These are phyloP conservation scores for Engraulis encrasicolus DNA, from an alignment of 2,113 vertebrate species.

Conservation along the genomic window DNA sequence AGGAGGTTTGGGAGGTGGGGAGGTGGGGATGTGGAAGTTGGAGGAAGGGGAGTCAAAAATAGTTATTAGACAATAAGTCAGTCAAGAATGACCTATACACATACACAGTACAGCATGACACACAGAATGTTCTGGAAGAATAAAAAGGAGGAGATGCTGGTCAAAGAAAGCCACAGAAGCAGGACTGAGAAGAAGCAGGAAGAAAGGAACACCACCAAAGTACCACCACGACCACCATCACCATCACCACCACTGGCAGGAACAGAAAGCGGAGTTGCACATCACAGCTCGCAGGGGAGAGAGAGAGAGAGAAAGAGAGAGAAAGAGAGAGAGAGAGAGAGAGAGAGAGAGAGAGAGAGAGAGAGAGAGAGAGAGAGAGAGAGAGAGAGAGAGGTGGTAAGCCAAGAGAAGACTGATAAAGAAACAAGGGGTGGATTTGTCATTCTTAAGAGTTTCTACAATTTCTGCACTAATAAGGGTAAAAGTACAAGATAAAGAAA, in stretches of 20 bases:
- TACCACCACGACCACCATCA: background rate
- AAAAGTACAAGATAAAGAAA: too few species aligned
- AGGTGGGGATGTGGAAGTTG: background rate
- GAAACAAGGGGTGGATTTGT: slow-evolving; percentile 6
- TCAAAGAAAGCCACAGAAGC: background rate
- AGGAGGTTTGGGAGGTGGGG: background rate
- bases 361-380: background rate
- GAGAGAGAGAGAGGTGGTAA: background rate
- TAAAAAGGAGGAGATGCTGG: background rate
- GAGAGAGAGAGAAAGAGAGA: background rate
- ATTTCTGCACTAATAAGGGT: background rate
- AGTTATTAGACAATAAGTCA: too few species aligned
- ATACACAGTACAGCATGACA: background rate
- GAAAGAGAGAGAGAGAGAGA: background rate
- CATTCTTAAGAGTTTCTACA: background rate
- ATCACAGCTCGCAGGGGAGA: background rate
- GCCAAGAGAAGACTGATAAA: slow-evolving; percentile 22
- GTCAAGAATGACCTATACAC: too few species aligned
- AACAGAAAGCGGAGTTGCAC: background rate
- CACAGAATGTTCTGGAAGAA: background rate
- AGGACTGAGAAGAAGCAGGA: slow-evolving; percentile 1
- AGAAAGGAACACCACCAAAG: background rate
- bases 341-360: background rate
- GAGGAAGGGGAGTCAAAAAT: background rate
- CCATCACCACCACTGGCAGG: background rate